These are phyloP conservation scores for Nephrotoma appendiculata DNA, from an alignment of 2,888 invertebrate genomes.

Conservation along the genomic window DNA sequence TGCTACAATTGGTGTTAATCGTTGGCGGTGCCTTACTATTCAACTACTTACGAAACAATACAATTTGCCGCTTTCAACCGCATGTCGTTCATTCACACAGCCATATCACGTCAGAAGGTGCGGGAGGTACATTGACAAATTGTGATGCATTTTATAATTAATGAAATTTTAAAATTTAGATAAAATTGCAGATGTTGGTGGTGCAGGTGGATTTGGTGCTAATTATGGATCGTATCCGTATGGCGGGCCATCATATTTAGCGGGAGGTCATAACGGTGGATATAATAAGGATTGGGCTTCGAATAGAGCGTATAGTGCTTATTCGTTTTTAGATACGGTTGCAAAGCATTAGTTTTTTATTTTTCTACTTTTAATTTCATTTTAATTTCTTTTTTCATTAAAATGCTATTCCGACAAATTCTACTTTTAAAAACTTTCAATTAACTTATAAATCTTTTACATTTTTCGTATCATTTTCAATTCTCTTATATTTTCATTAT, in stretches of 20 bases:
- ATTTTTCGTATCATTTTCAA: too few species aligned
- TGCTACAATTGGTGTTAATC: conserved; percentile 24
- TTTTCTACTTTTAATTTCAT: too few species aligned
- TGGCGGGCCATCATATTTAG: background rate
- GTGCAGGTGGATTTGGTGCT: background rate
- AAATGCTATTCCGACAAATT: too few species aligned
- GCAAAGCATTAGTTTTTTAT: background rate
- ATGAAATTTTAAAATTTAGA: background rate
- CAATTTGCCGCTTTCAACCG: conserved; percentile 29
- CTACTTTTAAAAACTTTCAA: too few species aligned
- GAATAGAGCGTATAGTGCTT: conserved; percentile 25
- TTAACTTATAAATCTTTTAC: too few species aligned
- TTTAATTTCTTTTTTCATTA: too few species aligned
- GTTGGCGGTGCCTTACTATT: conserved; percentile 27
- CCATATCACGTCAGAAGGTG: conserved; percentile 18
- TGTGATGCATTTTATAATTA: background rate
- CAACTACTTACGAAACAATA: conserved; percentile 28
- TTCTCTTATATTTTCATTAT: too few species aligned
- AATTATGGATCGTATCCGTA: background rate
- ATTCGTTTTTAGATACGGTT: conserved; percentile 12
- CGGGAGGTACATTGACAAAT: background rate
- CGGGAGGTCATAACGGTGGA: background rate
- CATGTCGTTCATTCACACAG: conserved; percentile 28
- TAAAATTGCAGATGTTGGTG: background rate
- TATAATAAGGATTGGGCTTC: conserved; percentile 24